Evolutionary conservation across 2,113 vertebrate genomes (phyloP).

Genomic region (Danionella cerebrum): DNA sequence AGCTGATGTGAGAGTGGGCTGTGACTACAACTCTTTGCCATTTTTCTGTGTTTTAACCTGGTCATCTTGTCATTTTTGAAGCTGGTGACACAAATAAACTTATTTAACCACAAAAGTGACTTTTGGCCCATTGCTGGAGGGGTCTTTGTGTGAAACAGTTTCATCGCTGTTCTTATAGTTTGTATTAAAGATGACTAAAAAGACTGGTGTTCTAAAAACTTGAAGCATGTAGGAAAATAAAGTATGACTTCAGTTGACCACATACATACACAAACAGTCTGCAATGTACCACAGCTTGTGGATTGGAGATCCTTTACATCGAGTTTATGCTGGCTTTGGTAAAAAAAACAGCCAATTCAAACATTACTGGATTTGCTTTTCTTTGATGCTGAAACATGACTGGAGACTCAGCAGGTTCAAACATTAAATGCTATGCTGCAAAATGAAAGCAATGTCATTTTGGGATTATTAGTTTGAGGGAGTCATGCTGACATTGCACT

Average conservation of each 20-base stretch:
- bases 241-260: constrained; percentile 15
- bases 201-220: too few relatives aligned
- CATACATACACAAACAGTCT: constrained; percentile 10
- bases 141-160: too few relatives aligned
- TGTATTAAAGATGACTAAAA: too few relatives aligned
- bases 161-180: too few relatives aligned
- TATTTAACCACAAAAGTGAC: too few relatives aligned
- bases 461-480: constrained; percentile 15
- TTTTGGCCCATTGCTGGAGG: too few relatives aligned
- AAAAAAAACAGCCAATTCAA: constrained; percentile 43
- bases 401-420: constrained; percentile 32
- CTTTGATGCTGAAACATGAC: constrained; percentile 39
- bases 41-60: too few relatives aligned
- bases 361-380: constrained; percentile 39
- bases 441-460: constrained; percentile 34
- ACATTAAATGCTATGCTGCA: constrained; percentile 30
- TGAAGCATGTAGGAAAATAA: neutral
- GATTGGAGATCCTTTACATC: neutral
- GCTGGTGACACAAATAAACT: too few relatives aligned
- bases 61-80: too few relatives aligned
- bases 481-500: constrained; percentile 11
- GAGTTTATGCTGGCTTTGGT: constrained; percentile 29
- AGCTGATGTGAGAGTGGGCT: too few relatives aligned
- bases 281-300: constrained; percentile 23
- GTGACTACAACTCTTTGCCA: too few relatives aligned